Percentiles rank a stretch among this genome's conserved stretches.
phyloP scores from a whole-genome alignment of 1,140 invertebrate species.

The Apis dorsata region DNA sequence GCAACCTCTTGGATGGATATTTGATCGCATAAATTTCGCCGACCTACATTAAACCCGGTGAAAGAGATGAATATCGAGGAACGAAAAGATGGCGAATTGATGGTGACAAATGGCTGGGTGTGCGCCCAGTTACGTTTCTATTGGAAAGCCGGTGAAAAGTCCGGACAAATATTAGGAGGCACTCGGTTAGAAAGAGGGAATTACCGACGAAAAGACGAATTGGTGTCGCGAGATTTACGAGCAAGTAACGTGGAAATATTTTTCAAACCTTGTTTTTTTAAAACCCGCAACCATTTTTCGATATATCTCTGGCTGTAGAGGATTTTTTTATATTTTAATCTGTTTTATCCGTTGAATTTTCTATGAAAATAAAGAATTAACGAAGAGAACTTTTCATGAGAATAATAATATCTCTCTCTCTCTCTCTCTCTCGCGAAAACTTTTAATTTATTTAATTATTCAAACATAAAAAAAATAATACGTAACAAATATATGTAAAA shows the following conservation, averaged over 20 bases:
- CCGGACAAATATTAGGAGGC: neutral
- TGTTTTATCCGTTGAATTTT: too few relatives aligned
- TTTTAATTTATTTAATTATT: too few relatives aligned
- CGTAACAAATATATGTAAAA: too few relatives aligned
- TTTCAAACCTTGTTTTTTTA: too few relatives aligned
- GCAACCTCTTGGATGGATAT: conserved; percentile 35
- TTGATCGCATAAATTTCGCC: conserved; percentile 51
- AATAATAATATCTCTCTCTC: too few relatives aligned
- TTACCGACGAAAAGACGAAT: neutral
- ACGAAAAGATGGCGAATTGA: conserved; percentile 19
- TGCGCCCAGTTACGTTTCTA: conserved; percentile 7
- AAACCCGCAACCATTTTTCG: too few relatives aligned
- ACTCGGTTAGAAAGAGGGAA: neutral
- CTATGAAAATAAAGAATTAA: too few relatives aligned
- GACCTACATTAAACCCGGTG: conserved; percentile 40
- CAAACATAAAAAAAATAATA: too few relatives aligned
- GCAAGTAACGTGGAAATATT: neutral
- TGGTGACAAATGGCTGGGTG: conserved; percentile 40
- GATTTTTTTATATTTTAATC: too few relatives aligned
- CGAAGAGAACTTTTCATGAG: too few relatives aligned
- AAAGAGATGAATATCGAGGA: conserved; percentile 45
- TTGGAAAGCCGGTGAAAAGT: neutral
- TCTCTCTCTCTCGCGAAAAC: too few relatives aligned
- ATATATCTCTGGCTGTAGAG: neutral
- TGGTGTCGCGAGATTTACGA: neutral